Conservation (phyloP, 2,888 invertebrate species). For the Villa cingulata region DNA sequence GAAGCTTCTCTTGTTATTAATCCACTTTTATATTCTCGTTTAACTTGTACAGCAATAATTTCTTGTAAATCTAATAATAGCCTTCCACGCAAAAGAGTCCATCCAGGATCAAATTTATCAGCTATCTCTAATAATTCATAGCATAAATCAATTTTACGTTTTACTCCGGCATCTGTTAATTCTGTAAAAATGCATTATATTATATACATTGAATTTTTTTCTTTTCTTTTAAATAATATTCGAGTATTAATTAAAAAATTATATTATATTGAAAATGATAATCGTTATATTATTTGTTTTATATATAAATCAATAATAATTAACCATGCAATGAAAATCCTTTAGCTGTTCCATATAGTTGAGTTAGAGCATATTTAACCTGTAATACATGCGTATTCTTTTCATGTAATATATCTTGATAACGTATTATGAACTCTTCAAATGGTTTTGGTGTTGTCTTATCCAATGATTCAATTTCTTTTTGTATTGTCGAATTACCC, state of each 20-base stretch:
- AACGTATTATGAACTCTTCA: slow-evolving; percentile 50
- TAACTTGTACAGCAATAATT: slow-evolving; percentile 45
- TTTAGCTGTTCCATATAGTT: slow-evolving; percentile 50
- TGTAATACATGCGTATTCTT: slow-evolving; percentile 53
- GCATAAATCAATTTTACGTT: slow-evolving; percentile 50
- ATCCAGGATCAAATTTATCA: slow-evolving; percentile 50
- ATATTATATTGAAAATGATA: neutral
- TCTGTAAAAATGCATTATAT: too few species aligned
- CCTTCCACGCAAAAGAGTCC: slow-evolving; percentile 48
- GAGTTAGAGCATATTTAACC: slow-evolving; percentile 53
- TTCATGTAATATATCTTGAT: slow-evolving; percentile 49
- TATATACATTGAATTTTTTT: too few species aligned
- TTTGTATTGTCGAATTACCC: slow-evolving; percentile 47
- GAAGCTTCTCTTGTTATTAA: slow-evolving; percentile 41
- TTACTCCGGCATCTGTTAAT: slow-evolving; percentile 41
- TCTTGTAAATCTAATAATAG: slow-evolving; percentile 52
- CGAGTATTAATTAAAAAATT: neutral
- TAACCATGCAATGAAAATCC: slow-evolving; percentile 44
- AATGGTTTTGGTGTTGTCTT: slow-evolving; percentile 41
- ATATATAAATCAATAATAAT: too few species aligned
- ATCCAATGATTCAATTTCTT: slow-evolving; percentile 43
- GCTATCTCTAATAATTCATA: slow-evolving; percentile 51
- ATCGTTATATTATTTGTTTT: too few species aligned
- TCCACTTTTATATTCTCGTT: slow-evolving; percentile 40
- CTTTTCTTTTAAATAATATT: too few species aligned